phyloP scores from a whole-genome alignment of 1,140 invertebrate species.

The Apis florea region DNA sequence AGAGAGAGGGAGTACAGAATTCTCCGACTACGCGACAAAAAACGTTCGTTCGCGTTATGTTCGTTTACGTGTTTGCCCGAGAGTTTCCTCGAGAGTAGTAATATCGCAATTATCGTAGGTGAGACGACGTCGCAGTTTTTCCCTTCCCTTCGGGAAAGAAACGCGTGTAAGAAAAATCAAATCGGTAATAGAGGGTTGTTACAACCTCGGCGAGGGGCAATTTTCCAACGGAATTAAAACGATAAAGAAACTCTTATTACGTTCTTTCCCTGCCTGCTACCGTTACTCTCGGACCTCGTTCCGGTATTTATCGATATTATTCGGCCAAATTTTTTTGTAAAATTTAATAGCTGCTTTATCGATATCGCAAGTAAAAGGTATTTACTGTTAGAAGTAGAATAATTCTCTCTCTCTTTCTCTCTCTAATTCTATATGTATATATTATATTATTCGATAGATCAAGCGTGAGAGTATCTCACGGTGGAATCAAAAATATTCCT shows the following conservation, averaged over 20 bases:
- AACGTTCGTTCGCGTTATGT: background rate
- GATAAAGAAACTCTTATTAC: slow-evolving; percentile 33
- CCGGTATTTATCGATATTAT: background rate
- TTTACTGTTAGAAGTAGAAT: background rate
- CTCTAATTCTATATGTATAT: background rate
- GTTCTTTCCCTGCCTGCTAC: background rate
- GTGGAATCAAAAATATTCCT: background rate
- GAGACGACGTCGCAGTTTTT: slow-evolving; percentile 4
- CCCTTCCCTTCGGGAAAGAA: background rate
- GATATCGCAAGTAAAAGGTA: too few species aligned
- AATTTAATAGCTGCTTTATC: too few species aligned
- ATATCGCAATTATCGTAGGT: slow-evolving; percentile 22
- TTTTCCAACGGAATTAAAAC: slow-evolving; percentile 10
- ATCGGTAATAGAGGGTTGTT: slow-evolving; percentile 18
- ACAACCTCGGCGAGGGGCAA: background rate
- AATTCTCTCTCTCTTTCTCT: too few species aligned
- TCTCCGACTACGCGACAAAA: background rate
- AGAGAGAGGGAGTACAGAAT: too few species aligned
- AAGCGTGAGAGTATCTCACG: too few species aligned
- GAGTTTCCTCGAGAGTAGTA: background rate
- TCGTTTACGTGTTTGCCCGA: background rate
- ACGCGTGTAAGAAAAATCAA: slow-evolving; percentile 33
- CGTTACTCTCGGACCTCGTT: background rate
- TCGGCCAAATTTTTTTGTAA: too few species aligned
- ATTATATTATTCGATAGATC: background rate